These are phyloP conservation scores for Rapana venosa DNA, from an alignment of 2,888 invertebrate species.

Conservation along the genomic window DNA sequence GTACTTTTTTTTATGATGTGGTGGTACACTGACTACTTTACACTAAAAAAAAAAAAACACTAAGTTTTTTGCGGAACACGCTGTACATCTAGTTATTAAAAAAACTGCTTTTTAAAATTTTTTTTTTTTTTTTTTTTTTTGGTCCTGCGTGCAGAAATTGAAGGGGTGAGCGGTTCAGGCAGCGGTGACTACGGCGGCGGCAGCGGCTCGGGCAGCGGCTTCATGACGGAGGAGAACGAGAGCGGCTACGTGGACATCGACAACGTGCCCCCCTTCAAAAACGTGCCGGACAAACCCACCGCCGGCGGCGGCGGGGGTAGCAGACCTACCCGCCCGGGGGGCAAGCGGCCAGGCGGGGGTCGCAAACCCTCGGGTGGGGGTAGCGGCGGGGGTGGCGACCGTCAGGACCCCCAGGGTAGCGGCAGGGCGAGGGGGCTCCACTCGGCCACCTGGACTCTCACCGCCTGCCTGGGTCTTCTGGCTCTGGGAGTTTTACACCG, in stretches of 20 bases:
- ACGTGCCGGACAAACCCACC: not conserved
- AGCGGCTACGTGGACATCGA: conserved; percentile 43
- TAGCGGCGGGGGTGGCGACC: not conserved
- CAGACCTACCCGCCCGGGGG: not conserved
- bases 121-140: no score
- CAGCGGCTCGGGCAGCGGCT: conserved; percentile 63
- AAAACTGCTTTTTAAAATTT: no score
- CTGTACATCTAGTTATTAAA: no score
- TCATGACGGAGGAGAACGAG: conserved; percentile 51
- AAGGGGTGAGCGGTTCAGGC: conserved; percentile 50
- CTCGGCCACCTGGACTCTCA: not conserved
- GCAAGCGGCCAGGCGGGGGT: conserved; percentile 34
- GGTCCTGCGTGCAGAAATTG: conserved; percentile 50
- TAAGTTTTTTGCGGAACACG: no score
- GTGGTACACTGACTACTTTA: no score
- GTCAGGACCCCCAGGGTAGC: not conserved
- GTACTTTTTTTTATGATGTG: no score
- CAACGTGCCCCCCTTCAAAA: conserved; percentile 27
- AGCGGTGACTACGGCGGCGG: conserved; percentile 50
- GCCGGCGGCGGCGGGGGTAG: not conserved
- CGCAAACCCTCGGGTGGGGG: not conserved
- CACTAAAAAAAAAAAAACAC: no score
- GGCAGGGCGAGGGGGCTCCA: not conserved
- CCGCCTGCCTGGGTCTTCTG: not conserved
- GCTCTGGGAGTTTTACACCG: not conserved